Percentiles rank a stretch among this genome's conserved stretches.
These are phyloP conservation scores for Medauroidea extradentata DNA, from an alignment of 1,140 invertebrate genomes.

Conservation along the genomic window DNA sequence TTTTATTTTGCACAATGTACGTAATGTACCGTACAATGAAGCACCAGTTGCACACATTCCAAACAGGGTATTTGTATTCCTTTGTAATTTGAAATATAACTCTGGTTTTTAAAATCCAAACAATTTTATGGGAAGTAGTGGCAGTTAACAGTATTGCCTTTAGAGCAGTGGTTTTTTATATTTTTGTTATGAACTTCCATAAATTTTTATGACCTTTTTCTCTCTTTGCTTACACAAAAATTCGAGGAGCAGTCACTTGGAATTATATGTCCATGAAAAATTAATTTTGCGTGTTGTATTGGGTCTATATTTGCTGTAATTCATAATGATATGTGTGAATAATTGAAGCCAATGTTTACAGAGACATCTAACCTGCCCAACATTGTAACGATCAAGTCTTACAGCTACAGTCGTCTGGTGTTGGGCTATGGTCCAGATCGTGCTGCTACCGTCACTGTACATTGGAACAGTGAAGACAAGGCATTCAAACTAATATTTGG, in stretches of 20 bases:
- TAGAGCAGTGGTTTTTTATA: no score
- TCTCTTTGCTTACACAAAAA: not conserved
- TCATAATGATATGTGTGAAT: slow-evolving; percentile 5
- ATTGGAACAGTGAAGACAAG: slow-evolving; percentile 67
- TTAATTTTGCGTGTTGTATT: not conserved
- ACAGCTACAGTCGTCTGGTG: slow-evolving; percentile 74
- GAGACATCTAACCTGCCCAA: slow-evolving; percentile 58
- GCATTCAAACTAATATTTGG: slow-evolving; percentile 67
- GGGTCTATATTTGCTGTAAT: not conserved
- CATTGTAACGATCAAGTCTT: slow-evolving; percentile 71
- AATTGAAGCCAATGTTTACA: slow-evolving; percentile 33
- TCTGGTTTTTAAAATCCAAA: no score
- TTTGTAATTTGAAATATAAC: no score
- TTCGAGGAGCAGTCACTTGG: not conserved
- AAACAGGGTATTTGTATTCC: no score
- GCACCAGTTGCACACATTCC: no score
- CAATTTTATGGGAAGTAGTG: no score
- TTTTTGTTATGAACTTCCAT: not conserved
- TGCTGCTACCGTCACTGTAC: slow-evolving; percentile 66
- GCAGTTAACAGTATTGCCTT: no score
- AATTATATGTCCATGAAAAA: not conserved
- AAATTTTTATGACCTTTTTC: not conserved
- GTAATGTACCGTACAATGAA: no score
- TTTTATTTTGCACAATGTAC: slow-evolving; percentile 14
- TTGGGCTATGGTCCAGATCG: slow-evolving; percentile 76